Evolutionary conservation across 2,797 vertebrate species (phyloP).

Genomic region (Microctenopoma lineatum): DNA sequence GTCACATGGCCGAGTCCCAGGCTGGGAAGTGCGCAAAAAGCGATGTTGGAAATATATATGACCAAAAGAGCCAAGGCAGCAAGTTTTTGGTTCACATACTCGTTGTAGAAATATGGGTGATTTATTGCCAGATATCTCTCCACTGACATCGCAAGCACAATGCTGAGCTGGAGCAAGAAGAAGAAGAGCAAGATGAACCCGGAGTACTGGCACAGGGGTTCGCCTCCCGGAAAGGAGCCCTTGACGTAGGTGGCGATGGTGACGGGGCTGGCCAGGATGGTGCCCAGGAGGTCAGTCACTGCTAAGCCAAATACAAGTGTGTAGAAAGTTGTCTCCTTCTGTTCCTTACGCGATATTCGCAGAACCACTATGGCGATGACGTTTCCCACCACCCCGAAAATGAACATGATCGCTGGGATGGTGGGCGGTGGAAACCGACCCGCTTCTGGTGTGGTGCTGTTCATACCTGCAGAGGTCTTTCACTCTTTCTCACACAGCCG

Average conservation of each 20-base stretch:
- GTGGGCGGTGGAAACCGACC: conserved; percentile 71
- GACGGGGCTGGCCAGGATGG: conserved; percentile 93
- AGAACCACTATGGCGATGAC: conserved; percentile 94
- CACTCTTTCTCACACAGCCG: conserved; percentile 13
- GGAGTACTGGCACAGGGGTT: conserved; percentile 91
- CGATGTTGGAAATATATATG: conserved; percentile 88
- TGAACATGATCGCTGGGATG: conserved; percentile 95
- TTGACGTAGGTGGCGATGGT: conserved; percentile 96
- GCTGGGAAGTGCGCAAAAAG: conserved; percentile 93
- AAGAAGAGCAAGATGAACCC: conserved; percentile 98
- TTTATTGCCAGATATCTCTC: conserved; percentile 97
- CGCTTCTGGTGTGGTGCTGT: conserved; percentile 3
- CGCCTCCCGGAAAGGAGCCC: conserved; percentile 89
- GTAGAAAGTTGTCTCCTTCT: conserved; percentile 97
- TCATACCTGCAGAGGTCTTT: conserved; percentile 53
- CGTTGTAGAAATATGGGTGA: conserved; percentile 96
- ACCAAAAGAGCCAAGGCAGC: conserved; percentile 88
- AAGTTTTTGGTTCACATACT: conserved; percentile 90
- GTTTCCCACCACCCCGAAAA: conserved; percentile 96
- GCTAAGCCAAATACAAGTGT: conserved; percentile 95
- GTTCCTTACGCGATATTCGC: conserved; percentile 92
- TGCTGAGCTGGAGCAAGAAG: conserved; percentile 92
- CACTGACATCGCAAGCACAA: conserved; percentile 96
- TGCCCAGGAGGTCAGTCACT: conserved; percentile 94
- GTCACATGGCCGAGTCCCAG: conserved; percentile 88